phyloP scores from a whole-genome alignment of 2,888 invertebrate species.

The Dynastes grantii region DNA sequence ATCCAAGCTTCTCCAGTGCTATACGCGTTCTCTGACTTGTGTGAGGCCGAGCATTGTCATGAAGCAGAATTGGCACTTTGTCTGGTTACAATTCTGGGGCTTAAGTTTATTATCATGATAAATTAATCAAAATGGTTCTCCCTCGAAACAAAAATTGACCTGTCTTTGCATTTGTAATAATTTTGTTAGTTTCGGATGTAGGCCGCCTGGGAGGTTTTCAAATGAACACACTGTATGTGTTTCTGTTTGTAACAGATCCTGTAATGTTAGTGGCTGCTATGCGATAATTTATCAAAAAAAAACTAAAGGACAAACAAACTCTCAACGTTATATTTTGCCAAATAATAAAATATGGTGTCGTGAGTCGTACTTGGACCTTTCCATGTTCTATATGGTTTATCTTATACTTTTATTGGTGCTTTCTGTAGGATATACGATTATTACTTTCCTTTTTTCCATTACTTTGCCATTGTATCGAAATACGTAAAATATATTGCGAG shows the following conservation, averaged over 20 bases:
- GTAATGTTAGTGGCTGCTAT: neutral
- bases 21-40: no score
- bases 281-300: neutral
- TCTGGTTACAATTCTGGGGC: no score
- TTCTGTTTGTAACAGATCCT: neutral
- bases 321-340: neutral
- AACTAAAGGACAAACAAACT: neutral
- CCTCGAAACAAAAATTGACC: no score
- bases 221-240: no score
- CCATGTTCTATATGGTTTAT: neutral
- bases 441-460: slow-evolving; percentile 20
- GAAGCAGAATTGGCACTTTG: no score
- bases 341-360: neutral
- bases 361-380: slow-evolving; percentile 8
- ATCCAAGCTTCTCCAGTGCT: no score
- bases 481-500: neutral
- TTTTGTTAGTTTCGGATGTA: no score
- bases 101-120: no score
- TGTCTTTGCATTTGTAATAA: no score
- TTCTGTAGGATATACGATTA: slow-evolving; percentile 20
- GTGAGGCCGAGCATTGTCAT: no score
- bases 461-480: slow-evolving; percentile 13
- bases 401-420: slow-evolving; percentile 2
- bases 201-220: no score
- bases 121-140: no score